A percentile compares a stretch with the other conserved stretches of the same genome.
These are phyloP conservation scores for Sebastes reedi DNA, from an alignment of 2,797 vertebrate genomes.

Conservation along the genomic window DNA sequence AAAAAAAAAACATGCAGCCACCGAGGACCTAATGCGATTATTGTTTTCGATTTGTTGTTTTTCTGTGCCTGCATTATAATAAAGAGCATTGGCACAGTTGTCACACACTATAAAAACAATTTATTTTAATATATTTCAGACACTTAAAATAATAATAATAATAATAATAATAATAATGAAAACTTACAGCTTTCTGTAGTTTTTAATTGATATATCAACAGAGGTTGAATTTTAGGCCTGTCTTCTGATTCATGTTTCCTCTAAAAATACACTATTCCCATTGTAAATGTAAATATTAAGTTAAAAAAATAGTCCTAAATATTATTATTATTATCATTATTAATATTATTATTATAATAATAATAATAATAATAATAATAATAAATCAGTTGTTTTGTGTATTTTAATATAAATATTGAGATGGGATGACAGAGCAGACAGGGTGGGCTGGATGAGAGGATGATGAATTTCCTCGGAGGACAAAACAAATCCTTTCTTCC, in stretches of 20 bases:
- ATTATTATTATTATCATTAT: neutral
- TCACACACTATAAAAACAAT: neutral
- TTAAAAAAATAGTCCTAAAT: neutral
- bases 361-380: neutral
- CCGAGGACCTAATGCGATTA: conserved; percentile 32
- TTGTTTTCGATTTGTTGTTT: conserved; percentile 41
- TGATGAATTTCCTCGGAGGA: conserved; percentile 55
- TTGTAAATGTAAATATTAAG: neutral
- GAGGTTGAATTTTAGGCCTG: neutral
- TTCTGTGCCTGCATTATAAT: conserved; percentile 2
- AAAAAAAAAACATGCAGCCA: neutral
- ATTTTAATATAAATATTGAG: neutral
- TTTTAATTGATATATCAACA: neutral
- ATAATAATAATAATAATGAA: neutral
- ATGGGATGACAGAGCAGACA: neutral
- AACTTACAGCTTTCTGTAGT: neutral
- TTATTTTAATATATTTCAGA: conserved; percentile 16
- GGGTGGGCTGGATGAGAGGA: conserved; percentile 14
- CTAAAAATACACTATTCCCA: neutral
- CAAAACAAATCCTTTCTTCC: conserved; percentile 48
- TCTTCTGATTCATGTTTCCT: neutral
- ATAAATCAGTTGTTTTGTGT: neutral
- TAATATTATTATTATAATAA: neutral
- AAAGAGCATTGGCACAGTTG: conserved; percentile 3
- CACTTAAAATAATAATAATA: conserved; percentile 15